Conservation (phyloP, 2,888 invertebrate species). For the Polydesmus complanatus region DNA sequence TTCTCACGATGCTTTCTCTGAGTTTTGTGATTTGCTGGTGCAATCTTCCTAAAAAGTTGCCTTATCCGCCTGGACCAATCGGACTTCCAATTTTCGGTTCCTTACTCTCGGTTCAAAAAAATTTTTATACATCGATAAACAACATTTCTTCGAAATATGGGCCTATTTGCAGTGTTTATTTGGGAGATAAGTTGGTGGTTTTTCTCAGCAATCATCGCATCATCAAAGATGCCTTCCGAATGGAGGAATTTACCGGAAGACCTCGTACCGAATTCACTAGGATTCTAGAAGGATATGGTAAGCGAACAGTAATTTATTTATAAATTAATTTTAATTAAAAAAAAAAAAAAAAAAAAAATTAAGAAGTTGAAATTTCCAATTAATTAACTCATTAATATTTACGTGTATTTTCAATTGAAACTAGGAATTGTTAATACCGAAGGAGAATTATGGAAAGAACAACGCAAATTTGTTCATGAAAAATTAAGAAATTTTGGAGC, state of each 20-base stretch:
- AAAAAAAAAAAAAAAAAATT: not conserved
- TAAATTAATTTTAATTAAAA: too few relatives aligned
- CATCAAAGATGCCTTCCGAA: slow-evolving; percentile 70
- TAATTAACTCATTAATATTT: slow-evolving; percentile 6
- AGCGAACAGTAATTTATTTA: slow-evolving; percentile 33
- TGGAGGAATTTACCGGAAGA: slow-evolving; percentile 74
- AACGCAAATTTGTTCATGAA: slow-evolving; percentile 72
- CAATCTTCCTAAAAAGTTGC: not conserved
- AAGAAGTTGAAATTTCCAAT: not conserved
- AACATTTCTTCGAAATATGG: slow-evolving; percentile 65
- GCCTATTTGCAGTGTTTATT: slow-evolving; percentile 59
- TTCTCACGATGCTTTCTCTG: too few relatives aligned
- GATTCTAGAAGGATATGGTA: slow-evolving; percentile 76
- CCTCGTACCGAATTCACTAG: slow-evolving; percentile 74
- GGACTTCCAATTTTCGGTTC: slow-evolving; percentile 73
- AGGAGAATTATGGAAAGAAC: slow-evolving; percentile 79
- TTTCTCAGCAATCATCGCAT: slow-evolving; percentile 73
- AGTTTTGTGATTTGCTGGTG: too few relatives aligned
- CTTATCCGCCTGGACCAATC: slow-evolving; percentile 74
- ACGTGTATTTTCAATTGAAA: slow-evolving; percentile 10
- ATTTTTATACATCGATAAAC: slow-evolving; percentile 61
- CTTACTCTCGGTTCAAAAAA: slow-evolving; percentile 59
- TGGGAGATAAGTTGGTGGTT: slow-evolving; percentile 69
- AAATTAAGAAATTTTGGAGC: slow-evolving; percentile 73
- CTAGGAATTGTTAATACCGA: slow-evolving; percentile 77